Evolutionary conservation across 2,888 invertebrate genomes (phyloP), one percentile per base, ranked within the genome.

Genomic region (Epistrophe grossulariae): DNA sequence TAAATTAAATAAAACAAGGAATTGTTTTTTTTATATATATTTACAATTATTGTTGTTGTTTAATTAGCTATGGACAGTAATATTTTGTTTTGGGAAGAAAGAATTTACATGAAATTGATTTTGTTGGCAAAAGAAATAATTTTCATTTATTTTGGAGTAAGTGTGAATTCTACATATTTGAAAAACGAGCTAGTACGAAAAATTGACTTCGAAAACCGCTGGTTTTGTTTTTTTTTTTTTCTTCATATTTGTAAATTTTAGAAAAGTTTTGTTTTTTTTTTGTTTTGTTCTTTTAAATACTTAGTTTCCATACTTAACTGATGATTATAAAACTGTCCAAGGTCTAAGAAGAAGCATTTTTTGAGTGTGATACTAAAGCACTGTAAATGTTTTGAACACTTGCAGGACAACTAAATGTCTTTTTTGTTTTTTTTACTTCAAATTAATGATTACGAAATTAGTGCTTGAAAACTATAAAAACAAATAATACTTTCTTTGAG

Each of bases 101-200:
- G 70, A 78, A 57, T 88, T 82, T 79, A 89, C 74, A 88, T 84
- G 88, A 84, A 84, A 68, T 60, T 38, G 60, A 70, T 84, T 71
- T 64, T 70, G 64, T 84, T 79, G 83, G 70, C 74, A 70, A 73
- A 79, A 60, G 40, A 79, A 83, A 79, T 64, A 38, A 62, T 50
- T 71, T n/a, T 73, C 15, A 55, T 84, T 55, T 57, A 59, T 71
- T 52, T 73, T 81, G 52, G 68, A 73, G 74, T 82, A 59, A 17
- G 11, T 59, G 11, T 35, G 59, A 55, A 15, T 55, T 55, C 9
- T n/a, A 55, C 15, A 28, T 28, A 31, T 28, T 15, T 15, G 35
- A 76, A 71, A 76, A 78, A 80, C 73, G 62, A 17, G 9, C 13
- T 68, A 38, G 8, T 78, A 87, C 78, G 70, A 84, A 87, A 62